A percentile compares a stretch with the other conserved stretches of the same genome.
Evolutionary conservation across 2,888 invertebrate genomes (phyloP).

Genomic region (Zygogramma bicolorata): DNA sequence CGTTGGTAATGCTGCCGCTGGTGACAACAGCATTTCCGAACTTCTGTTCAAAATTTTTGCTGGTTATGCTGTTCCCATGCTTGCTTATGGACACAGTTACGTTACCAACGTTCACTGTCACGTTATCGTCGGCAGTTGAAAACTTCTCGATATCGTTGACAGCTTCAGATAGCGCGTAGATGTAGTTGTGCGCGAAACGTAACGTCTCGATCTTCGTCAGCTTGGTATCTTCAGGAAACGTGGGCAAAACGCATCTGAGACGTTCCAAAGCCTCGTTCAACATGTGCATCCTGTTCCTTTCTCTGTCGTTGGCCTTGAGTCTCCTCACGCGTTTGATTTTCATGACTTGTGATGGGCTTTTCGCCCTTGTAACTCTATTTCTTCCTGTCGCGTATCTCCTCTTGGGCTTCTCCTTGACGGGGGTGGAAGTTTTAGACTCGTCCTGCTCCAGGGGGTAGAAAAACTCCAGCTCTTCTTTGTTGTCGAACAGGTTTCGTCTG

Average conservation of each 20-base stretch:
- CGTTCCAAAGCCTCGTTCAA: conserved; percentile 89
- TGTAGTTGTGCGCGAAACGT: conserved; percentile 95
- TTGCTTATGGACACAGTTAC: conserved; percentile 82
- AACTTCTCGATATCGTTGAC: conserved; percentile 72
- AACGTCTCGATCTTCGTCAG: conserved; percentile 96
- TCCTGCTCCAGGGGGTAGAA: conserved; percentile 47
- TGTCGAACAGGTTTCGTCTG: conserved; percentile 45
- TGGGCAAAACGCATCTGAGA: conserved; percentile 86
- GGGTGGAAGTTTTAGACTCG: conserved; percentile 71
- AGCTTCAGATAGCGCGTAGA: conserved; percentile 91
- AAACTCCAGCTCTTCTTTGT: conserved; percentile 56
- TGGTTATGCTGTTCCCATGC: conserved; percentile 78
- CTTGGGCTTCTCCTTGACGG: conserved; percentile 70
- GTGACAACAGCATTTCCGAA: conserved; percentile 63
- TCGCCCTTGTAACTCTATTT: conserved; percentile 78
- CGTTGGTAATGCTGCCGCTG: conserved; percentile 65
- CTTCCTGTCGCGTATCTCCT: conserved; percentile 81
- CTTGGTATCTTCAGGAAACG: conserved; percentile 93
- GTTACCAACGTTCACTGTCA: conserved; percentile 81
- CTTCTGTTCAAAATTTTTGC: conserved; percentile 66
- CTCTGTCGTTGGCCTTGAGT: conserved; percentile 93
- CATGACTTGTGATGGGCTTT: conserved; percentile 83
- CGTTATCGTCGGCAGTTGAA: conserved; percentile 69
- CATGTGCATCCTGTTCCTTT: conserved; percentile 95
- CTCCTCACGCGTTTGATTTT: conserved; percentile 87